Percentiles rank a stretch among this genome's conserved stretches.
Evolutionary conservation across 2,113 vertebrate genomes (phyloP).

Genomic region (Gyps fulvus): DNA sequence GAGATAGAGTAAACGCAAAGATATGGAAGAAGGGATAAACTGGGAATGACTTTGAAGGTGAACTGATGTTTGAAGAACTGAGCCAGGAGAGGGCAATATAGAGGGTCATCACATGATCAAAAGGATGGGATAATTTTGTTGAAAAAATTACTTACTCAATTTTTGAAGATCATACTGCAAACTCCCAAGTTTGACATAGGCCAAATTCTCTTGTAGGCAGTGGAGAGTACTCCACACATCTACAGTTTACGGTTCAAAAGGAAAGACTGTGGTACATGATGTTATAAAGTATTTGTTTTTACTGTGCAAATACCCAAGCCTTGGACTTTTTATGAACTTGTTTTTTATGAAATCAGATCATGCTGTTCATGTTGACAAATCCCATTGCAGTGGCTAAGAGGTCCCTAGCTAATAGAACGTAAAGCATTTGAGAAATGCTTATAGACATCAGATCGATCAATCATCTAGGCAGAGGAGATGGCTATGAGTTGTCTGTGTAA

Average conservation of each 20-base stretch:
- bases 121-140: background rate
- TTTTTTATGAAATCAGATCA: background rate
- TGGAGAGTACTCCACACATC: background rate
- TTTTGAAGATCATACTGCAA: background rate
- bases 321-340: background rate
- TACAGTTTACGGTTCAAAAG: background rate
- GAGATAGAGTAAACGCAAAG: background rate
- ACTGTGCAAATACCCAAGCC: background rate
- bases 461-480: background rate
- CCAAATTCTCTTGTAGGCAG: background rate
- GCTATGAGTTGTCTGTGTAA: background rate
- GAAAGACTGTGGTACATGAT: background rate
- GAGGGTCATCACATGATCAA: background rate
- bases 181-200: background rate
- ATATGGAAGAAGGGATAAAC: background rate
- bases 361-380: background rate
- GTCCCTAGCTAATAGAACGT: background rate
- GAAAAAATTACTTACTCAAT: background rate
- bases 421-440: background rate
- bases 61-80: background rate
- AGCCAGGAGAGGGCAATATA: background rate
- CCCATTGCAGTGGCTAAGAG: background rate
- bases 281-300: background rate
- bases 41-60: background rate
- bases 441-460: background rate